Base-by-base conservation (phyloP, 1,140 invertebrate genomes). In the Lycorma delicatula region DNA sequence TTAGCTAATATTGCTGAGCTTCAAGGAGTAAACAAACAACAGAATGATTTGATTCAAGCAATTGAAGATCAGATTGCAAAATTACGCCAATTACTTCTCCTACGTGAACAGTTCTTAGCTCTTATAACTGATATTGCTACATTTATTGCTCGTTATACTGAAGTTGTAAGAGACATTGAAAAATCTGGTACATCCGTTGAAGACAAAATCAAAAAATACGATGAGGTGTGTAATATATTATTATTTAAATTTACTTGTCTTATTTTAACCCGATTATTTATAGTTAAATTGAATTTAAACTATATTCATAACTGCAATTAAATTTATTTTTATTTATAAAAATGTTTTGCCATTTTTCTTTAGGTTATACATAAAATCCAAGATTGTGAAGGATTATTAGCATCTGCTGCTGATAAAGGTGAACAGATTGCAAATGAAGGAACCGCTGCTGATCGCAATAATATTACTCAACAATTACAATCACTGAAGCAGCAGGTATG, bases 401-500 rank as follows among this genome's bases (percentile, higher is more conserved):
- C 88, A 1, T 83, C 86, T 20, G 90, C 92, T 0, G 85, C 83
- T 20, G 92, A 96, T 64, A 95, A 94, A 73, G 93, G 91, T 1
- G 87, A 91, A 67, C 88, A 91, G 69, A 93, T 97, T 23, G 87
- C 88, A 7, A 82, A 84, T 1, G 93, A 96, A 73, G 89, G 91
- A 31, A 85, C 88, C 11, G 82, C 85, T 0, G 84, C 85, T 16
- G 91, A 95, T 67, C 81, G 86, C 59, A 93, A 94, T 66, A 84
- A 84, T 63, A 85, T 95, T 2, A 92, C 87, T 7, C 87, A 93
- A 66, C 84, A 94, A 63, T 64, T 95, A 13, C 90, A 94, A 66
- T 84, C 84, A 0, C 64, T 95, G 2, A 94, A 93, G 71, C 87
- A 89, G 68, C 86, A 93, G 60, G 69, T 95, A 0, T 81, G 89